Conservation (phyloP, 35 echinoderm and acorn worm genomes). For the Apostichopus californicus region DNA sequence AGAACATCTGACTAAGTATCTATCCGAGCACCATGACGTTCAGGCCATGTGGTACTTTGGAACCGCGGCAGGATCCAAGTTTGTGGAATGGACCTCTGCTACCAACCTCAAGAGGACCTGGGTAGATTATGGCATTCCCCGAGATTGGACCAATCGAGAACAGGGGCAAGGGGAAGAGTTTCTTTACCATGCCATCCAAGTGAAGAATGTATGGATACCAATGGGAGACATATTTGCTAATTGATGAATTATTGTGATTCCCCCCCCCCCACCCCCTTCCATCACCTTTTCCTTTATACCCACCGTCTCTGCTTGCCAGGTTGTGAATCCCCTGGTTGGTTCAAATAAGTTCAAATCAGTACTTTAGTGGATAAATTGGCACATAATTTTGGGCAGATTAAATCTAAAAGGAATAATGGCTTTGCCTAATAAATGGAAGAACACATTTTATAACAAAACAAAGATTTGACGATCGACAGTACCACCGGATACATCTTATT, state of each 20-base stretch:
- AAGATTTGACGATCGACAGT: too few species aligned
- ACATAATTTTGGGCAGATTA: too few species aligned
- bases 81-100: conserved; percentile 87
- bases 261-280: too few species aligned
- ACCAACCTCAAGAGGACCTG: conserved; percentile 94
- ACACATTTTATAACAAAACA: too few species aligned
- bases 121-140: conserved; percentile 82
- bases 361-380: too few species aligned
- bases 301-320: too few species aligned
- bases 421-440: too few species aligned
- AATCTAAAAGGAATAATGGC: too few species aligned
- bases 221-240: conserved; percentile 99
- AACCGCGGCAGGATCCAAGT: conserved; percentile 84
- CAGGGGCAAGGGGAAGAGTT: conserved; percentile 98
- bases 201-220: conserved; percentile 98
- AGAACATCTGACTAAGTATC: conserved; percentile 89
- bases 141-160: conserved; percentile 78
- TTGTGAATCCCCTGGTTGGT: too few species aligned
- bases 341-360: too few species aligned
- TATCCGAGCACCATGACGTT: conserved; percentile 92
- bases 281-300: too few species aligned
- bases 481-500: too few species aligned
- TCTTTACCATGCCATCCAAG: conserved; percentile 85
- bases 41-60: conserved; percentile 99
- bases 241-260: not conserved